A percentile compares a stretch with the other conserved stretches of the same genome.
Evolutionary conservation across 2,113 vertebrate species (phyloP).

Genomic region (Pteronura brasiliensis): DNA sequence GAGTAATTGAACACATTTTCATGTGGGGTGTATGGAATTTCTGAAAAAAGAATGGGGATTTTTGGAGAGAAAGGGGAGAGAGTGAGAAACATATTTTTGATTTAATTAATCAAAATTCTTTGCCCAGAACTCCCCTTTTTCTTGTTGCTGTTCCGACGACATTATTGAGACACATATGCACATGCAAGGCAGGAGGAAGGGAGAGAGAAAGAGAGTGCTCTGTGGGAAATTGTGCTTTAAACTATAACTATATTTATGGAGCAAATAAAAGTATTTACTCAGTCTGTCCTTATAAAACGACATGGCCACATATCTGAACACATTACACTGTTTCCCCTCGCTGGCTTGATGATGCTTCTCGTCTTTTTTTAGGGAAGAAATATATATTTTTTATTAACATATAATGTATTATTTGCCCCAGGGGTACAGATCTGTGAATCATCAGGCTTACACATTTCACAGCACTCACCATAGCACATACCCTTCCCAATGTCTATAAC

Average conservation of each 20-base stretch:
- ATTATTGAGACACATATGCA: neutral
- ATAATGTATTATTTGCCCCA: too few species aligned
- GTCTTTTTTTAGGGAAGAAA: conserved; percentile 41
- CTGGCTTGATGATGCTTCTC: conserved; percentile 67
- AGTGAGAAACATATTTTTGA: neutral
- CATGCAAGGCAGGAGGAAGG: neutral
- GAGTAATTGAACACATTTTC: neutral
- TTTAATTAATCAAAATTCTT: neutral
- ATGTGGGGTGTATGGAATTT: neutral
- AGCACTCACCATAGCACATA: too few species aligned
- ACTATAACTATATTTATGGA: conserved; percentile 78
- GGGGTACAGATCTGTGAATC: too few species aligned
- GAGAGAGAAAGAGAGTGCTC: neutral
- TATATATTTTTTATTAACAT: too few species aligned
- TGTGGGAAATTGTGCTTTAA: conserved; percentile 61
- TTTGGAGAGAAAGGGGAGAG: neutral
- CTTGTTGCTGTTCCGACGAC: neutral
- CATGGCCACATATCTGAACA: conserved; percentile 64
- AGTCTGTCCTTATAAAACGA: conserved; percentile 86
- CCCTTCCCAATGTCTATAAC: too few species aligned
- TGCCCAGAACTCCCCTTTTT: neutral
- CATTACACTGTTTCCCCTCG: conserved; percentile 63
- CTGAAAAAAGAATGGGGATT: neutral
- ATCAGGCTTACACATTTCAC: too few species aligned
- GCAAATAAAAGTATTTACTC: conserved; percentile 87